Base-by-base conservation (phyloP, 2,797 vertebrate species). In the Rhinogobio ventralis region DNA sequence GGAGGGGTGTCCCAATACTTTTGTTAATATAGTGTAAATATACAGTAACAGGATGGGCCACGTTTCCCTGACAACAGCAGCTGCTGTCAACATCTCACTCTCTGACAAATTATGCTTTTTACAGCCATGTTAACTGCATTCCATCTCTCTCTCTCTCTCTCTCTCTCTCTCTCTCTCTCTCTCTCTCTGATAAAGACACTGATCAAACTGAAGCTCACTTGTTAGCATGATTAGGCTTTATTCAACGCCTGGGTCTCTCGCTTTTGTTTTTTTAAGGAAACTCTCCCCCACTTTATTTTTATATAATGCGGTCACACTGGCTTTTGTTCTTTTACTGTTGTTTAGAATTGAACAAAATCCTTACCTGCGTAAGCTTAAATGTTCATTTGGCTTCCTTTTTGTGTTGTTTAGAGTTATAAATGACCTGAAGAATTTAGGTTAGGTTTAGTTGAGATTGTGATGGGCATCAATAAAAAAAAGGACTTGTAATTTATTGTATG, bases 21-120 rank as follows among this genome's bases (percentile, higher is more conserved):
- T 42, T 10, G 39, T 8, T 8, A 42, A 42, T 42, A 10, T 9
- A 42, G 39, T 10, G 8, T 9, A 42, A 9, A 42, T 42, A 2
- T 87, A 81, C 67, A 81, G 85, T 86, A 85, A 84, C 85, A 51
- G 83, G 86, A 89, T 87, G 66, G 69, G 57, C 25, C 60, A 66
- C 3, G 73, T 97, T 96, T 92, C 95, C 93, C 92, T 82, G 85
- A 94, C 92, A 94, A 97, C 94, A 4, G 51, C 89, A 83, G 92
- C 91, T 93, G 80, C 95, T 96, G 95, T 96, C 96, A 96, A 93
- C 91, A 94, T 92, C 91, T 95, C 91, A 83, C 93, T 93, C 86
- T 91, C 87, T 94, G 96, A 97, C 95, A 96, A 96, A 97, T 95
- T 92, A 92, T 93, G 93, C 96, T 96, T 96, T 96, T 95, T 96